phyloP scores from a whole-genome alignment of 1,140 invertebrate genomes.

The Anoplophora glabripennis region DNA sequence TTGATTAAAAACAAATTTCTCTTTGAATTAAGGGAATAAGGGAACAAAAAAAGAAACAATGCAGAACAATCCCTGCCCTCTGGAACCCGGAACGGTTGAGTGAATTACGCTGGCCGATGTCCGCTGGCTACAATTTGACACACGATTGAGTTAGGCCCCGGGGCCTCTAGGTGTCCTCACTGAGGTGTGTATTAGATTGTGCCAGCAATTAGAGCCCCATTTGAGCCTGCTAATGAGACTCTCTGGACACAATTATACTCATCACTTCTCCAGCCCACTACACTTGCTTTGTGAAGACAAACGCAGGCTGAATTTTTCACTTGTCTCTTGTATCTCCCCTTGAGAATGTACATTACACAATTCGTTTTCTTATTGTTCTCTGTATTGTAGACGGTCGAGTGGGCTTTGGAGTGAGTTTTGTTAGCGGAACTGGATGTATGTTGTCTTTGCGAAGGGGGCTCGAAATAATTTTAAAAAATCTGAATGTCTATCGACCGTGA shows the following conservation, averaged over 20 bases:
- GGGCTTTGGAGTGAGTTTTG: no score
- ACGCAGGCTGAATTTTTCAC: not conserved
- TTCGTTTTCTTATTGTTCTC: slow-evolving; percentile 17
- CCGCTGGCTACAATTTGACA: slow-evolving; percentile 8
- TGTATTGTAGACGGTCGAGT: no score
- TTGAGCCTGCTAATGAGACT: slow-evolving; percentile 39
- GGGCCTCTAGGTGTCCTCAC: slow-evolving; percentile 24
- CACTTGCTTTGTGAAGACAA: slow-evolving; percentile 3
- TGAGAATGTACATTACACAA: slow-evolving; percentile 13
- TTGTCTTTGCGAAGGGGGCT: no score
- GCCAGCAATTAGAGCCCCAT: slow-evolving; percentile 41
- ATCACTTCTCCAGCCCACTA: slow-evolving; percentile 24
- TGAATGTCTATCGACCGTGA: no score
- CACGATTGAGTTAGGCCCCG: slow-evolving; percentile 1
- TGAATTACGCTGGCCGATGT: not conserved
- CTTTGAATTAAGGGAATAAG: not conserved
- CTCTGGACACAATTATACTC: slow-evolving; percentile 43
- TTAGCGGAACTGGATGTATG: no score
- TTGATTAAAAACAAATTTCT: no score
- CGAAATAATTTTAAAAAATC: no score
- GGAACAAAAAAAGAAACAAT: not conserved
- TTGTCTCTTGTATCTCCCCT: not conserved
- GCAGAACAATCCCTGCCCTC: not conserved
- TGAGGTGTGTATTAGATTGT: slow-evolving; percentile 43
- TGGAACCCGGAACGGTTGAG: not conserved